Percentiles rank a stretch among this genome's conserved stretches.
Conservation (phyloP, 2,113 vertebrate species). For the Noturus placidus region DNA sequence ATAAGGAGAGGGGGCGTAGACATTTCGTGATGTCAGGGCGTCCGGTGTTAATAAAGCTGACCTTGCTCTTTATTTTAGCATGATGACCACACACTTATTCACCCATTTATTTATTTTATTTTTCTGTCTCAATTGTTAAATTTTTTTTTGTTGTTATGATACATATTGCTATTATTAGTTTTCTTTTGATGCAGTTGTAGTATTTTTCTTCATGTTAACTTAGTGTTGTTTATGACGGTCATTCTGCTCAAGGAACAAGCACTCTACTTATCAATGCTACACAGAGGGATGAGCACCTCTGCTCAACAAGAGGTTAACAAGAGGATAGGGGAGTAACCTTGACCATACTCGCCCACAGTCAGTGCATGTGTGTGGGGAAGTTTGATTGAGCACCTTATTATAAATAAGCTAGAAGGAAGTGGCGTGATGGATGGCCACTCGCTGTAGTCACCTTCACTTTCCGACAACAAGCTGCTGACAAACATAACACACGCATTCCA, state of each 20-base stretch:
- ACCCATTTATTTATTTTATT: too few relatives aligned
- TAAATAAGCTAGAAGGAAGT: slow-evolving; percentile 98
- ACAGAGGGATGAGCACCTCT: slow-evolving; percentile 44
- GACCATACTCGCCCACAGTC: slow-evolving; percentile 74
- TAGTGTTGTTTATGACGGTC: slow-evolving; percentile 26
- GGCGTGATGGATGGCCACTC: slow-evolving; percentile 93
- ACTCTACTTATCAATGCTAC: slow-evolving; percentile 76
- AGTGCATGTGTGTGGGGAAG: slow-evolving; percentile 69
- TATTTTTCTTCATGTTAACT: too few relatives aligned
- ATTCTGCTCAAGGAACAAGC: slow-evolving; percentile 74
- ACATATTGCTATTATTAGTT: too few relatives aligned
- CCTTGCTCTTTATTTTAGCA: slow-evolving; percentile 21
- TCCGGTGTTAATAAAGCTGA: not conserved
- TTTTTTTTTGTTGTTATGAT: too few relatives aligned
- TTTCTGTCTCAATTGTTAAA: too few relatives aligned
- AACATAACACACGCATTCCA: slow-evolving; percentile 79
- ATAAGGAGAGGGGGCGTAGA: not conserved
- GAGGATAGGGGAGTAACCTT: slow-evolving; percentile 80
- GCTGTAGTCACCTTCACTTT: slow-evolving; percentile 97
- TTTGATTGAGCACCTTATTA: slow-evolving; percentile 99
- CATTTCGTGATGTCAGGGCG: not conserved
- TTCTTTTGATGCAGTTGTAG: too few relatives aligned
- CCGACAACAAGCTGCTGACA: slow-evolving; percentile 98
- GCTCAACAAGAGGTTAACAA: slow-evolving; percentile 38
- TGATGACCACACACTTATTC: slow-evolving; percentile 41